Percentiles rank a stretch among this genome's conserved stretches.
Evolutionary conservation across 2,888 invertebrate species (phyloP).

Genomic region (Tiliacea aurago): DNA sequence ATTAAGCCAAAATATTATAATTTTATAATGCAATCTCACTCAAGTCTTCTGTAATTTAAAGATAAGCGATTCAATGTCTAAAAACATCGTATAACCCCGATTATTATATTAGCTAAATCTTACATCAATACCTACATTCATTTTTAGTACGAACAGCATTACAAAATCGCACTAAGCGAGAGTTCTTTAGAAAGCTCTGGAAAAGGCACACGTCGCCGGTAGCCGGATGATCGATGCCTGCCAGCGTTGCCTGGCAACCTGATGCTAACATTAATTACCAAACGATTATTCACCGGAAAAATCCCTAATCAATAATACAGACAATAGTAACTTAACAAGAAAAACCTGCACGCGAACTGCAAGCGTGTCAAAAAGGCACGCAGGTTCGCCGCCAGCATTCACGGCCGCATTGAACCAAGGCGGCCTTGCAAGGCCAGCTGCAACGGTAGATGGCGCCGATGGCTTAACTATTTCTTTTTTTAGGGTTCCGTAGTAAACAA

Average conservation of each 20-base stretch:
- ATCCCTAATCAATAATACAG: neutral
- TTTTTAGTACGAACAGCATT: slow-evolving; percentile 5
- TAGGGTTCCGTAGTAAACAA: too few species aligned
- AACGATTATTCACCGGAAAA: neutral
- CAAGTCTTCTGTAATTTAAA: slow-evolving; percentile 19
- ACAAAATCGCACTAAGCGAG: slow-evolving; percentile 67
- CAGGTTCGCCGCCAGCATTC: slow-evolving; percentile 52
- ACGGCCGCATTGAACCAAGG: slow-evolving; percentile 61
- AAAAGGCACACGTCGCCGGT: slow-evolving; percentile 58
- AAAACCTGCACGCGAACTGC: slow-evolving; percentile 31
- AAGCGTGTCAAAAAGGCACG: slow-evolving; percentile 45
- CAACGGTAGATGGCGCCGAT: slow-evolving; percentile 32
- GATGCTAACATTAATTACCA: slow-evolving; percentile 20
- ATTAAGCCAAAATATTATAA: neutral
- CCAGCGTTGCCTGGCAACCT: slow-evolving; percentile 80
- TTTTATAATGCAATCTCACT: neutral
- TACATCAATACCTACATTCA: neutral
- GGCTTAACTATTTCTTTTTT: neutral
- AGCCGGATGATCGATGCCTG: slow-evolving; percentile 70
- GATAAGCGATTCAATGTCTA: slow-evolving; percentile 1
- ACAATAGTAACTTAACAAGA: neutral
- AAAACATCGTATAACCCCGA: neutral
- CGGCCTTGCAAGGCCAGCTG: slow-evolving; percentile 78
- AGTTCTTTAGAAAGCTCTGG: slow-evolving; percentile 79
- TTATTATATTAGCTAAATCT: slow-evolving; percentile 25